Evolutionary conservation across 2,888 invertebrate species (phyloP), one percentile per base, ranked within the genome.

Genomic region (Callyntrura sp.): DNA sequence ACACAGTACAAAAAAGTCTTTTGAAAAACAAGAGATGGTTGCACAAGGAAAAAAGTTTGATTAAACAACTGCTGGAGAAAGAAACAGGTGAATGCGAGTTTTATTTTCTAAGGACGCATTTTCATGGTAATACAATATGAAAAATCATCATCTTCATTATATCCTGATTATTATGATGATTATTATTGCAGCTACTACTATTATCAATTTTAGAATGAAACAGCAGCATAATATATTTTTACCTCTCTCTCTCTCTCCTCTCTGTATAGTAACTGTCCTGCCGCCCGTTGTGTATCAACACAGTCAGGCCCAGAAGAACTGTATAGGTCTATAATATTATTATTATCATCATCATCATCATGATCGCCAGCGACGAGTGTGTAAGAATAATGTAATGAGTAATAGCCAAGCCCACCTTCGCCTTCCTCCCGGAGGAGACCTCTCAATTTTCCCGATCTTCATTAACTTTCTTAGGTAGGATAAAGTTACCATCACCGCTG

Each of bases 391-490:
- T 82, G 88, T 73, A 88, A 81, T 84, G 87, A 88, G 73, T 83
- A 84, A 88, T 83, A 83, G 83, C 83, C 88, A 88, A 88, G 84
- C 88, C 88, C 88, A 88, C 84, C 88, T 88, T 88, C 45, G 78
- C 84, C 84, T 88, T 88, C 88, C 78, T 84, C 84, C 84, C 43
- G 78, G 82, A 88, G 82, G 88, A 88, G 70, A 76, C 88, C 70
- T 88, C 82, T 76, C 88, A 78, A 78, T 88, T 88, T 84, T 78
- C 88, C 78, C 83, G 84, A 84, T 84, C 88, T 88, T 88, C 88
- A 88, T 88, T 88, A 88, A 88, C 88, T 88, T 88, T 88, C 57
- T 78, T 76, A 78, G 76, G 70, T 43, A 45, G 88, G 83, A 88
- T 88, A 78, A 48, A 78, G 88, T 88, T 88, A 88, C 88, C 62